Evolutionary conservation across 2,888 invertebrate genomes (phyloP).

Genomic region (Bembecia ichneumoniformis): DNA sequence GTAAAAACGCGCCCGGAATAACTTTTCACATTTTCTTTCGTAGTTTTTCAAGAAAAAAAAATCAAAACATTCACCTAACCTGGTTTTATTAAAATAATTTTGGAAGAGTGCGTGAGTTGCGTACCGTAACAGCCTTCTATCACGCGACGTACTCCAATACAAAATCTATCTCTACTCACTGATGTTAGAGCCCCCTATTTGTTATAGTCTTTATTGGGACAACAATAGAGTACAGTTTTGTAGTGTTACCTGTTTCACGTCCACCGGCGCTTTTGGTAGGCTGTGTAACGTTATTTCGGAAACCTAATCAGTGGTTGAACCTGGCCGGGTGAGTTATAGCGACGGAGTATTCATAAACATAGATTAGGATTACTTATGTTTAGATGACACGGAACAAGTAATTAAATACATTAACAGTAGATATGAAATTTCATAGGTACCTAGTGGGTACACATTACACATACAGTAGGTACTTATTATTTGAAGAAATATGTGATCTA

Average conservation of each 20-base stretch:
- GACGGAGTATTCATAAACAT: slow-evolving; percentile 41
- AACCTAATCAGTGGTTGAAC: slow-evolving; percentile 55
- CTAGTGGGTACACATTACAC: too few relatives aligned
- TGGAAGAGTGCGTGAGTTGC: slow-evolving; percentile 58
- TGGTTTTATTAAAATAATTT: slow-evolving; percentile 65
- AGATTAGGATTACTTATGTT: slow-evolving; percentile 39
- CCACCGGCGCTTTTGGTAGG: background rate
- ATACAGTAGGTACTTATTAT: background rate
- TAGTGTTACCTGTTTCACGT: background rate
- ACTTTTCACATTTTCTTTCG: slow-evolving; percentile 21
- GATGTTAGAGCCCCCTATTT: slow-evolving; percentile 12
- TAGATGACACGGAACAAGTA: slow-evolving; percentile 36
- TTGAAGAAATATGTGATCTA: background rate
- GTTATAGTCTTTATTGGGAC: too few relatives aligned
- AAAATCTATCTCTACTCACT: slow-evolving; percentile 25
- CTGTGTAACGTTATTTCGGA: slow-evolving; percentile 14
- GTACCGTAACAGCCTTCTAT: slow-evolving; percentile 43
- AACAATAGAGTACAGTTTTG: too few relatives aligned
- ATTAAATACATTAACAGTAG: slow-evolving; percentile 20
- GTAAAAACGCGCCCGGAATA: slow-evolving; percentile 7
- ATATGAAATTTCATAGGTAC: slow-evolving; percentile 1
- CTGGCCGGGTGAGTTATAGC: slow-evolving; percentile 52
- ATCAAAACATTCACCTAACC: slow-evolving; percentile 58
- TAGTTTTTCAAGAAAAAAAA: slow-evolving; percentile 16
- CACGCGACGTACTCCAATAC: slow-evolving; percentile 44